phyloP scores from a whole-genome alignment of 2,888 invertebrate species.

The Chrysolina oricalcia region DNA sequence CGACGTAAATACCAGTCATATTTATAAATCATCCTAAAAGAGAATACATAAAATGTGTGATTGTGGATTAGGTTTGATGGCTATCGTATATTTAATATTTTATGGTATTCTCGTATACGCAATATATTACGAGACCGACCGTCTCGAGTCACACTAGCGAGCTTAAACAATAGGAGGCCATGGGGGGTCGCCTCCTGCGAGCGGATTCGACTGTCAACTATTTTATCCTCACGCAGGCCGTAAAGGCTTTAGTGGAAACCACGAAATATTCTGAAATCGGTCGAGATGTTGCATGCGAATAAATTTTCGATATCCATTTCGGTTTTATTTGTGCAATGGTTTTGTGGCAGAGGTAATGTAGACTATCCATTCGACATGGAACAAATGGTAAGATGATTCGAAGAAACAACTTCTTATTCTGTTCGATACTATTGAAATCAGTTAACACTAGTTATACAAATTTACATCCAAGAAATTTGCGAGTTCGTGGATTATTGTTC shows the following conservation, averaged over 20 bases:
- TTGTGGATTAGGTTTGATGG: slow-evolving; percentile 53
- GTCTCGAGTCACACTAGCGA: slow-evolving; percentile 47
- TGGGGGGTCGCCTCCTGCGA: slow-evolving; percentile 53
- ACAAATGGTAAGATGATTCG: not conserved
- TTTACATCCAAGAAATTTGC: too few relatives aligned
- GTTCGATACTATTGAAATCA: not conserved
- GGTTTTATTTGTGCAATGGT: not conserved
- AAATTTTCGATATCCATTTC: slow-evolving; percentile 9
- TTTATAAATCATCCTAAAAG: slow-evolving; percentile 47
- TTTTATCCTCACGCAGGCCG: slow-evolving; percentile 50
- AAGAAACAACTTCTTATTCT: not conserved
- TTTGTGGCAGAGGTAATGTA: not conserved
- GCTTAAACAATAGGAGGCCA: slow-evolving; percentile 51
- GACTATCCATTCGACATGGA: not conserved
- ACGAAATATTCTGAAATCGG: slow-evolving; percentile 42
- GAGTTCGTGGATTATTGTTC: too few relatives aligned
- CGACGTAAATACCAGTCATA: slow-evolving; percentile 35
- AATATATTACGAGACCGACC: slow-evolving; percentile 49
- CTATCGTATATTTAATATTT: slow-evolving; percentile 55
- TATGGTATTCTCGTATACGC: slow-evolving; percentile 48
- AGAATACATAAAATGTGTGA: slow-evolving; percentile 50
- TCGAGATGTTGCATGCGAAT: slow-evolving; percentile 21
- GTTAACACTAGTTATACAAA: too few relatives aligned
- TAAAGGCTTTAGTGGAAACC: slow-evolving; percentile 42
- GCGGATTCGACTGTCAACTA: slow-evolving; percentile 51